Evolutionary conservation across 2,797 vertebrate species (phyloP).

Genomic region (Bucorvus abyssinicus): DNA sequence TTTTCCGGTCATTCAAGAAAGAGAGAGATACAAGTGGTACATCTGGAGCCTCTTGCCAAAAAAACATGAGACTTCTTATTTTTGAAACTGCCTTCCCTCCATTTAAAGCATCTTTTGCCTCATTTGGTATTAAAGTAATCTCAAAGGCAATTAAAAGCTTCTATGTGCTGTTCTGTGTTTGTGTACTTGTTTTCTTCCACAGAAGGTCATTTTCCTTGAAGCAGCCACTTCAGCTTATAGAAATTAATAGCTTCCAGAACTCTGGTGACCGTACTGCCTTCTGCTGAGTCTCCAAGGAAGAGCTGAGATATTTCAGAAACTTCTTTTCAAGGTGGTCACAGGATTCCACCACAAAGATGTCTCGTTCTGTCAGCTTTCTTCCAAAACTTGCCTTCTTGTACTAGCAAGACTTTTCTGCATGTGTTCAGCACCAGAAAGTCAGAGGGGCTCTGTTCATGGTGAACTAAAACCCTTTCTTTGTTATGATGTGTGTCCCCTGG

Average conservation of each 20-base stretch:
- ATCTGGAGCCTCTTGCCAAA: not conserved
- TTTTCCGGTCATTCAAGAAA: not conserved
- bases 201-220: not conserved
- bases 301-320: not conserved
- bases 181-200: not conserved
- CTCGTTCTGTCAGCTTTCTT: not conserved
- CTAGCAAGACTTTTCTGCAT: not conserved
- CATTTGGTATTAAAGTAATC: not conserved
- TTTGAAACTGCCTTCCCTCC: not conserved
- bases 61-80: not conserved
- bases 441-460: not conserved
- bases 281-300: not conserved
- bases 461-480: not conserved
- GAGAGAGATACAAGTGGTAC: not conserved
- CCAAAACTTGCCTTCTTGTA: not conserved
- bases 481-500: not conserved
- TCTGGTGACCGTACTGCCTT: not conserved
- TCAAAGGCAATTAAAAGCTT: not conserved
- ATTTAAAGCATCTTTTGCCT: not conserved
- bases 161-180: not conserved
- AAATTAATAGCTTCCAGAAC: not conserved
- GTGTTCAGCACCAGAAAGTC: not conserved
- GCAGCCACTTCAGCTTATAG: not conserved
- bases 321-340: not conserved
- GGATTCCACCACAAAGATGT: not conserved